Evolutionary conservation across 2,888 invertebrate genomes (phyloP).

Genomic region (Oxytorus armatus): DNA sequence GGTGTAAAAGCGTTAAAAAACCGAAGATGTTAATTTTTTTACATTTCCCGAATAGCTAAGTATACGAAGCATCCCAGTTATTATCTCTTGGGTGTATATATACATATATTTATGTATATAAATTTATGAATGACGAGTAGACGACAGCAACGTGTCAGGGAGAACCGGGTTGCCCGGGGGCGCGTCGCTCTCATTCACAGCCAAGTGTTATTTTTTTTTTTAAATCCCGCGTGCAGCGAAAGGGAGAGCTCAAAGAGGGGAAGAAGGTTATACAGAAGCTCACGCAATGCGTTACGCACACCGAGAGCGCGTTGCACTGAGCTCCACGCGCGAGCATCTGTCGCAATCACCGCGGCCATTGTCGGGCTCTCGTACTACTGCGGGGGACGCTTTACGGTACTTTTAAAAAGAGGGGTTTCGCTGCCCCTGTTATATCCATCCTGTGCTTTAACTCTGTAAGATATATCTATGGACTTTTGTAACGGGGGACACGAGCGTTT

Average conservation of each 20-base stretch:
- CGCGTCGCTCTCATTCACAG: conserved; percentile 24
- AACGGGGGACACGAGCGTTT: neutral
- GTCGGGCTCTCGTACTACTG: conserved; percentile 70
- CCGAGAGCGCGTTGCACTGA: conserved; percentile 39
- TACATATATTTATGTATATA: no score
- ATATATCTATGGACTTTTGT: neutral
- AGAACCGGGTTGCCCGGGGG: conserved; percentile 37
- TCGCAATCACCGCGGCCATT: conserved; percentile 79
- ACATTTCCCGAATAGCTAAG: no score
- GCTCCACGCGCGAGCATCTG: conserved; percentile 76
- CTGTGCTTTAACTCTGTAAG: neutral
- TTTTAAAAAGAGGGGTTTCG: conserved; percentile 62
- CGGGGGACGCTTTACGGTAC: conserved; percentile 64
- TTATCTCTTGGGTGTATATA: no score
- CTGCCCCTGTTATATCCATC: conserved; percentile 23
- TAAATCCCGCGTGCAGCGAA: conserved; percentile 24
- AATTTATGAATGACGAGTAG: conserved; percentile 39
- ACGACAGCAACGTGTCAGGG: conserved; percentile 14
- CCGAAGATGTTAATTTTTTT: no score
- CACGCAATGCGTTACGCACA: conserved; percentile 38
- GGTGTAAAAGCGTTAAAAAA: no score
- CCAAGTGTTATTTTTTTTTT: conserved; percentile 52
- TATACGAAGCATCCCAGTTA: no score
- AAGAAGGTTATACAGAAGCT: conserved; percentile 56
- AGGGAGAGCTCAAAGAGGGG: conserved; percentile 9